Conservation (phyloP, 2,113 vertebrate species). For the Mellivora capensis region DNA sequence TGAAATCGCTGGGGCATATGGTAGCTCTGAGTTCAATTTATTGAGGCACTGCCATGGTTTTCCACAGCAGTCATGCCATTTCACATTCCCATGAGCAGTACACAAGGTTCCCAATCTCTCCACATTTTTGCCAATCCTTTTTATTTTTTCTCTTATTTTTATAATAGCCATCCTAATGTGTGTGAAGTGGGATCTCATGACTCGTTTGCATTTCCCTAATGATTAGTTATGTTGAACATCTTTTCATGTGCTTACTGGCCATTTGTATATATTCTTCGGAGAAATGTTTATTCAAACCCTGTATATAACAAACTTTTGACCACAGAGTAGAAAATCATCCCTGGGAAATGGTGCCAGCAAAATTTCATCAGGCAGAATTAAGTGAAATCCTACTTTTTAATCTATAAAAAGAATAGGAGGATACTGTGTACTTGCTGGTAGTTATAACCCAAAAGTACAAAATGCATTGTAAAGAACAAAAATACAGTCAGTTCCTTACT, state of each 20-base stretch:
- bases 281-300: not conserved
- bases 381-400: not conserved
- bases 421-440: not conserved
- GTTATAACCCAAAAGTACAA: not conserved
- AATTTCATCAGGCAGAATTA: not conserved
- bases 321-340: not conserved
- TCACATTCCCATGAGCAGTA: not conserved
- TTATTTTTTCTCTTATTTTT: not conserved
- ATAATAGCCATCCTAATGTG: not conserved
- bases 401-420: not conserved
- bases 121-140: not conserved
- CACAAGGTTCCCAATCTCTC: not conserved
- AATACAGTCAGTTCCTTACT: not conserved
- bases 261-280: not conserved
- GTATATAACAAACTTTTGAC: not conserved
- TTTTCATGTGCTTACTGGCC: not conserved
- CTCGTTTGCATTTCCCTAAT: conserved; percentile 1
- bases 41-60: not conserved
- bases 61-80: not conserved
- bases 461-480: not conserved
- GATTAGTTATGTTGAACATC: not conserved
- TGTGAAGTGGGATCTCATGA: not conserved
- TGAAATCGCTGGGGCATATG: not conserved
- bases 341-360: not conserved
- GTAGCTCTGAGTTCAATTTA: not conserved